Evolutionary conservation across 2,113 vertebrate species (phyloP), one percentile per base, ranked within the genome.

Genomic region (Pelmatolapia mariae): DNA sequence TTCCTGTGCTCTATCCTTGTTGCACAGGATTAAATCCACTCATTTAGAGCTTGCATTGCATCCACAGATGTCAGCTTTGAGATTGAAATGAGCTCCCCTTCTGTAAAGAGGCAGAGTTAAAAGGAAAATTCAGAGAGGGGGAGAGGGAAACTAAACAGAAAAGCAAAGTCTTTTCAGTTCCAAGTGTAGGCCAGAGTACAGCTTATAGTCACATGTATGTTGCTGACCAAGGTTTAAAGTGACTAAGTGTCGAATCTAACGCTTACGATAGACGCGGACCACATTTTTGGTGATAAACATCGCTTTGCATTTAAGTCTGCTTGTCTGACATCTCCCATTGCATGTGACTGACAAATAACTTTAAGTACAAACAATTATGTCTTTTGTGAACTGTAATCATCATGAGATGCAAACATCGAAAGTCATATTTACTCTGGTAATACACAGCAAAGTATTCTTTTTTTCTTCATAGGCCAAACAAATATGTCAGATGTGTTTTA

Each of bases 51-150:
- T 88, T 73, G 87, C 91, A 94, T 94, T 91, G 93, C 94, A 93
- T 91, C 94, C 93, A 95, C 95, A 96, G 96, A 96, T 96, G 96
- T 96, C 94, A 94, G 95, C 96, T 96, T 97, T 97, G 95, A 97
- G 96, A 96, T 96, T 96, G 95, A 96, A 96, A 96, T 96, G 95
- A 96, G 95, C 95, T 95, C 91, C 89, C 82, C 84, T 93, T 93
- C 94, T 94, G 93, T 91, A 95, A 94, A 96, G 93, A 91, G 89
- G 93, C 92, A 80, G 89, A 93, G 94, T 94, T 93, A 94, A 94
- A 94, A 95, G 86, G 90, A 90, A 85, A 92, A 92, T 94, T 93
- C 89, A 85, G 90, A 90, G 92, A 88, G 90, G 61, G 84, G 88
- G 85, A 84, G 81, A 91, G 93, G 86, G 86, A 86, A 86, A 90